Evolutionary conservation across 2,888 invertebrate genomes (phyloP).

Genomic region (Polylopha cassiicola): DNA sequence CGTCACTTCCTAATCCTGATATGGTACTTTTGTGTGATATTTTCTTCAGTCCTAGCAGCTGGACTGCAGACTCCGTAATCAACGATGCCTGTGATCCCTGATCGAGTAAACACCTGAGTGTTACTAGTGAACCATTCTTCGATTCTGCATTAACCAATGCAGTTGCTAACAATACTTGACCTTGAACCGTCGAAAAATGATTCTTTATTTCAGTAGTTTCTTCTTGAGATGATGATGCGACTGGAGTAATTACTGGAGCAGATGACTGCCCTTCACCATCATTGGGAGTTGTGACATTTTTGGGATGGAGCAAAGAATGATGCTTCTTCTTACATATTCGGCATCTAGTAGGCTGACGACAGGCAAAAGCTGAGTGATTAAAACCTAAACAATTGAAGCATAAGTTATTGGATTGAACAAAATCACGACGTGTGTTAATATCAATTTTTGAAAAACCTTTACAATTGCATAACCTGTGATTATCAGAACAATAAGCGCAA

Average conservation of each 20-base stretch:
- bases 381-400: too few species aligned
- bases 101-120: constrained; percentile 28
- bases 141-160: constrained; percentile 27
- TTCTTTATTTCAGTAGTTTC: constrained; percentile 1
- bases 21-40: constrained; percentile 19
- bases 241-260: not conserved
- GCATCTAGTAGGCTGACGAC: too few species aligned
- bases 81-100: constrained; percentile 32
- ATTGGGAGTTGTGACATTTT: too few species aligned
- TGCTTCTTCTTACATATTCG: too few species aligned
- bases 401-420: too few species aligned
- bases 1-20: constrained; percentile 22
- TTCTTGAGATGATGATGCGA: not conserved
- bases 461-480: too few species aligned
- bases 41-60: constrained; percentile 26
- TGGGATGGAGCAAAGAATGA: too few species aligned
- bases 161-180: constrained; percentile 30
- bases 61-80: constrained; percentile 30
- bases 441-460: too few species aligned
- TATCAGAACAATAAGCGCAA: too few species aligned
- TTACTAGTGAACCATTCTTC: constrained; percentile 12
- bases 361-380: too few species aligned
- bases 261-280: too few species aligned
- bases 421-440: too few species aligned
- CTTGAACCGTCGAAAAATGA: constrained; percentile 8